Evolutionary conservation across 2,113 vertebrate genomes (phyloP).

Genomic region (Syngnathus scovelli): DNA sequence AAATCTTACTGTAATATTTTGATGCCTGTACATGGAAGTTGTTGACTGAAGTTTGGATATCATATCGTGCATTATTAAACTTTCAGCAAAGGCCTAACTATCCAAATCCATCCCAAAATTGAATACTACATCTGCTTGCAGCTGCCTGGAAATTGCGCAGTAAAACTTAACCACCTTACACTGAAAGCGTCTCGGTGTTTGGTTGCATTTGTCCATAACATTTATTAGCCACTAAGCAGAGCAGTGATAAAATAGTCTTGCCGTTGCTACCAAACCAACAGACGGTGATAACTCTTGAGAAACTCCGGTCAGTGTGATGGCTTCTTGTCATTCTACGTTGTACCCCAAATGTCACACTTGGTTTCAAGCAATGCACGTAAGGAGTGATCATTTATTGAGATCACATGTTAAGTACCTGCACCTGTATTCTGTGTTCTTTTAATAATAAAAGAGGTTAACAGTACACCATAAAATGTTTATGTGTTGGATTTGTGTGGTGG

Average conservation of each 20-base stretch:
- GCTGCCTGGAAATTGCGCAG: not conserved
- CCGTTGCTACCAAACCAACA: not conserved
- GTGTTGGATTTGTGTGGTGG: conserved; percentile 11
- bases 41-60: conserved; percentile 51
- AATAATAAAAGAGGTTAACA: not conserved
- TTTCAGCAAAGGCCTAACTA: not conserved
- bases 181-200: not conserved
- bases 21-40: conserved; percentile 49
- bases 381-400: not conserved
- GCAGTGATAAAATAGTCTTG: not conserved
- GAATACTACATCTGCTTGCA: not conserved
- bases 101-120: not conserved
- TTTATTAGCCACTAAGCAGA: not conserved
- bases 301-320: not conserved
- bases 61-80: not conserved
- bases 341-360: not conserved
- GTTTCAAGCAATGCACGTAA: not conserved
- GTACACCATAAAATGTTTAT: conserved; percentile 11
- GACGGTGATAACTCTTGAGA: not conserved
- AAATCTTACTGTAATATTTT: conserved; percentile 56
- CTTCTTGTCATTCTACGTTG: not conserved
- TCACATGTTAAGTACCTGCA: not conserved
- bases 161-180: not conserved
- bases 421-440: not conserved
- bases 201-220: not conserved